Conservation (phyloP, 1,140 invertebrate genomes). For the Philotrypesis tridentata region DNA sequence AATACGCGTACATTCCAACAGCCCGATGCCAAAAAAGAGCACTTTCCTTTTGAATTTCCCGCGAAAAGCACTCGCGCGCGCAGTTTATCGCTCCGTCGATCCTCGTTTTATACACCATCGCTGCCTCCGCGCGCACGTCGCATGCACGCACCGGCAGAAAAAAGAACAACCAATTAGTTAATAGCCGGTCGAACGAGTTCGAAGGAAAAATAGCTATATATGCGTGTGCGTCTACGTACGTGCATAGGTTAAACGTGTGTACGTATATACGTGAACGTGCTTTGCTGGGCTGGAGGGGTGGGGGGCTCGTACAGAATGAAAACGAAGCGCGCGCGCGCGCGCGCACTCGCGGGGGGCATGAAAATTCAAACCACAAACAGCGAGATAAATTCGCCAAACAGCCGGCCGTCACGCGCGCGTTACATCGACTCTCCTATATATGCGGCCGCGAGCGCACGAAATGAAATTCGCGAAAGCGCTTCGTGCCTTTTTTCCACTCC, state of each 20-base stretch:
- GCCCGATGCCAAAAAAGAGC: too few relatives aligned
- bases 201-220: constrained; percentile 1
- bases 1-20: too few relatives aligned
- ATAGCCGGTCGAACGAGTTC: constrained; percentile 10
- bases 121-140: not conserved
- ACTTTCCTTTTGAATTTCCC: too few relatives aligned
- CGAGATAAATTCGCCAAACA: constrained; percentile 40
- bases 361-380: constrained; percentile 42
- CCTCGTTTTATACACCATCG: not conserved
- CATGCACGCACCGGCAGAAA: not conserved
- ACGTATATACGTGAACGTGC: not conserved
- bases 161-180: constrained; percentile 32
- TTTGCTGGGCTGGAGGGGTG: not conserved
- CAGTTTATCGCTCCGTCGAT: not conserved
- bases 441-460: not conserved
- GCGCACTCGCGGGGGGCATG: not conserved
- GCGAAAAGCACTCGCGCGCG: not conserved
- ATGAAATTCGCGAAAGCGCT: constrained; percentile 26
- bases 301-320: not conserved
- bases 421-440: constrained; percentile 30
- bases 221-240: too few relatives aligned
- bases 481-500: not conserved
- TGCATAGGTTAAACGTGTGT: too few relatives aligned
- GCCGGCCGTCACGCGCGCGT: constrained; percentile 23
- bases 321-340: not conserved